Evolutionary conservation across 2,113 vertebrate species (phyloP).

Genomic region (Eulemur rufifrons): DNA sequence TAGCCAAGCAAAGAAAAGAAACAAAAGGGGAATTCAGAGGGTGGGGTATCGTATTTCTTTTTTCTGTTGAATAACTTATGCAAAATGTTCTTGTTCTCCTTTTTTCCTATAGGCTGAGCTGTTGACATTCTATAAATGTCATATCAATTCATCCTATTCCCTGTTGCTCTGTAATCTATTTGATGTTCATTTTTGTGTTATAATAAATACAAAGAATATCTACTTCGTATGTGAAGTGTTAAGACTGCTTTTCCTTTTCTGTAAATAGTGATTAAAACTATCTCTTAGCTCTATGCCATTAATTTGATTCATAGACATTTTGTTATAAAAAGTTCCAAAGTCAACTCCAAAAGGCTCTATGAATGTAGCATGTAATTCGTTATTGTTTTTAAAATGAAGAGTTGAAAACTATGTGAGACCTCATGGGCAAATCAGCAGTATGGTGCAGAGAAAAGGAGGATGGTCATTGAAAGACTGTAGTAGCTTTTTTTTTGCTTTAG

Average conservation of each 20-base stretch:
- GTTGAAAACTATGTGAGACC: background rate
- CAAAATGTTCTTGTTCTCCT: conserved; percentile 13
- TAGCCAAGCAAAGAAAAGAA: conserved; percentile 46
- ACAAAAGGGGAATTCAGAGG: conserved; percentile 28
- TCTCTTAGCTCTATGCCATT: background rate
- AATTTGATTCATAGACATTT: background rate
- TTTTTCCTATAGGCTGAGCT: background rate
- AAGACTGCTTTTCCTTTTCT: conserved; percentile 56
- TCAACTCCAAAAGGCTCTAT: background rate
- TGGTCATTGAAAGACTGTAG: background rate
- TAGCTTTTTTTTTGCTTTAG: background rate
- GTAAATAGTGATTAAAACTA: conserved; percentile 45
- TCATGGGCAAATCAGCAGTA: background rate
- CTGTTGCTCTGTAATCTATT: background rate
- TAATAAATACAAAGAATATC: conserved; percentile 53
- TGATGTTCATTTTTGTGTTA: conserved; percentile 49
- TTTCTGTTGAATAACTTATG: conserved; percentile 47
- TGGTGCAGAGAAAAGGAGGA: background rate
- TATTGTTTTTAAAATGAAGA: conserved; percentile 1
- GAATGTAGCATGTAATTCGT: background rate
- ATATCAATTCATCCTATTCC: conserved; percentile 15
- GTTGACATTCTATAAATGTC: background rate
- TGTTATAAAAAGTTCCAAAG: background rate
- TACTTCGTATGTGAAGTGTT: background rate
- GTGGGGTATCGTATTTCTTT: background rate